Evolutionary conservation across 2,113 vertebrate species (phyloP), one percentile per base, ranked within the genome.

Genomic region (Pteronura brasiliensis): DNA sequence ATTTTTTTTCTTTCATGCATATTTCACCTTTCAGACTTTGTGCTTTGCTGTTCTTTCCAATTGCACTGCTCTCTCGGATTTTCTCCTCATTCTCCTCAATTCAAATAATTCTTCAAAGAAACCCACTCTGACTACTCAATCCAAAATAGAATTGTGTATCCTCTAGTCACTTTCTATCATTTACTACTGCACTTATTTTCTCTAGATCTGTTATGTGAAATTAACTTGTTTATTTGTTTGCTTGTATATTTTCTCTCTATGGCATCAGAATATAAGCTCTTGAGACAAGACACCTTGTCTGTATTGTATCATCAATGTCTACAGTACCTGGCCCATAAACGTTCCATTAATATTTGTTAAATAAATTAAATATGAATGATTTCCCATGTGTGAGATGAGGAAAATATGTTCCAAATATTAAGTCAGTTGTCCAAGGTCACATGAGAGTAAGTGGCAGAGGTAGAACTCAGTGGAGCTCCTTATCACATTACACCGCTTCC

Each of bases 401-500:
- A 69, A 92, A 87, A 86, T 76, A 76, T 1, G 4, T 17, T 63
- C 63, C 29, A 71, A 25, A 59, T 67, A 42, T 72, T 42, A 72
- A 44, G 34, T 21, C 67, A 25, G 67, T 36, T 69, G 67, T 36
- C 67, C 34, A 36, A 36, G 27, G 39, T 52, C 67, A 76, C 81
- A 27, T 2, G 17, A 52, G 23, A 82, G 34, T 76, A 52, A 15
- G 9, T 17, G 25, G 29, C 17, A 44, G 67, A 82, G 13, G 47
- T 29, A 31, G 42, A 29, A 18, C 7, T 82, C 36, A 72, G 4
- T 5, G 52, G 44, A 71, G 9, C 23, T 63, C 25, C 65, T 74
- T 5, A 5, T 3, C 27, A 47, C 1, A 4, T 31, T 69, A 21
- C 1, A 29, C 21, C 31, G 23, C 29, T 61, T 79, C 1, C 4